These are phyloP conservation scores for Carcharodon carcharias DNA, from an alignment of 2,797 vertebrate species.

Conservation along the genomic window DNA sequence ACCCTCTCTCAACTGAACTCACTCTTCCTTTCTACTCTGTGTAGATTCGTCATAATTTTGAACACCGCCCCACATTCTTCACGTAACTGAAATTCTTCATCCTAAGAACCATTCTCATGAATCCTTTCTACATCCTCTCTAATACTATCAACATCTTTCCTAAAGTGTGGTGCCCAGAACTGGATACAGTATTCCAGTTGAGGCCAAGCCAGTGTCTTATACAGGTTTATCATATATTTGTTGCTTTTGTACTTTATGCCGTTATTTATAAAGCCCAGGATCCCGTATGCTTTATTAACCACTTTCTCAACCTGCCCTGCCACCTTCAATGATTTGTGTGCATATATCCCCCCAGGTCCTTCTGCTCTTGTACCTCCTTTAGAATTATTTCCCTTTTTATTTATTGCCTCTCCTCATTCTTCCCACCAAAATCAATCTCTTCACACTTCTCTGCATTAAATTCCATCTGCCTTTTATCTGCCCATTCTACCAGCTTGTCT, in stretches of 20 bases:
- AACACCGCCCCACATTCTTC: not conserved
- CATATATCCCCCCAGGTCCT: not conserved
- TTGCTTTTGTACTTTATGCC: not conserved
- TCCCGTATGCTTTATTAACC: not conserved
- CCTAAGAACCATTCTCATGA: not conserved
- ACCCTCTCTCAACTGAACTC: not conserved
- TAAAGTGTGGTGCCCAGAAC: not conserved
- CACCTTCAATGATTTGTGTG: not conserved
- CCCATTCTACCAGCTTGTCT: not conserved
- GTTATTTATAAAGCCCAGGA: too few species aligned
- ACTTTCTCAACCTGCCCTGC: not conserved
- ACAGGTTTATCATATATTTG: too few species aligned
- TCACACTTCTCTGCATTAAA: not conserved
- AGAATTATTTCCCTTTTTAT: not conserved
- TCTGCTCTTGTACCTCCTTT: not conserved
- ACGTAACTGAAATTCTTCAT: not conserved
- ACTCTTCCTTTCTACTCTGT: not conserved
- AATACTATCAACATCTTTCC: not conserved
- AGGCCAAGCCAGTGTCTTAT: not conserved
- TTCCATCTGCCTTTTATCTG: not conserved
- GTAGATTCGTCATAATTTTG: not conserved
- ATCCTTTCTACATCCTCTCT: not conserved
- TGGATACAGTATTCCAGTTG: not conserved
- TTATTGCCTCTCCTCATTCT: not conserved
- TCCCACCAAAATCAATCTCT: not conserved